phyloP scores from a whole-genome alignment of 2,113 vertebrate genomes.

The Hippoglossus stenolepis region DNA sequence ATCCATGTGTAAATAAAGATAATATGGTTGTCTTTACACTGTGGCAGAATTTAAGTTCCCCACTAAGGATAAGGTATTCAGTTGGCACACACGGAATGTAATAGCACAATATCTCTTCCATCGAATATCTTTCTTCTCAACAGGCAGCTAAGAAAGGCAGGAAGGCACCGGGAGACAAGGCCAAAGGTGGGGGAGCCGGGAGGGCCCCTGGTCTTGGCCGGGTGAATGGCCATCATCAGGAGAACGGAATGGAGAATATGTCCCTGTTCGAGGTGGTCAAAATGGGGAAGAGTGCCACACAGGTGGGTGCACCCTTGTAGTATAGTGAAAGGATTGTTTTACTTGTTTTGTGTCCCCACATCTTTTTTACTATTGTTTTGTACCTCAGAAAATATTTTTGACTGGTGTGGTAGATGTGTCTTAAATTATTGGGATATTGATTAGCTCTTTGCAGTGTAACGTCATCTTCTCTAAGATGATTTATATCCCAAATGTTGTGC shows the following conservation, averaged over 20 bases:
- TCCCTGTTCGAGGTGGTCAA: conserved; percentile 97
- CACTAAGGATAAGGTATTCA: too few relatives aligned
- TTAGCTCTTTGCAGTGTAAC: too few relatives aligned
- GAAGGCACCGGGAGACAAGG: conserved; percentile 89
- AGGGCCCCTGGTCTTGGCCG: conserved; percentile 82
- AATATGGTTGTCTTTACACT: background rate
- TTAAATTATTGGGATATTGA: too few relatives aligned
- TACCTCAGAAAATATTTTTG: background rate
- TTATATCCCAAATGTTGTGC: background rate
- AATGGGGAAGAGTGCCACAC: conserved; percentile 97
- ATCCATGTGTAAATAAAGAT: background rate
- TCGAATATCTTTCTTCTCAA: conserved; percentile 2
- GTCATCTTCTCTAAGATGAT: background rate
- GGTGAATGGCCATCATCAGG: conserved; percentile 96
- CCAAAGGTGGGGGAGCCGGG: conserved; percentile 82
- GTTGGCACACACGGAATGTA: background rate
- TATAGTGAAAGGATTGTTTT: too few relatives aligned
- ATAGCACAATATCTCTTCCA: background rate
- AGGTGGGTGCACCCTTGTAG: conserved; percentile 81
- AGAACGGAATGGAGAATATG: conserved; percentile 97
- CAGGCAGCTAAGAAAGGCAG: conserved; percentile 92
- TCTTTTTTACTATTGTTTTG: background rate
- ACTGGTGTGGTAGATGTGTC: too few relatives aligned
- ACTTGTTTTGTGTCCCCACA: background rate
- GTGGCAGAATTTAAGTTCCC: too few relatives aligned